Base-by-base conservation (phyloP, 2,797 vertebrate genomes). In the Catharus ustulatus region DNA sequence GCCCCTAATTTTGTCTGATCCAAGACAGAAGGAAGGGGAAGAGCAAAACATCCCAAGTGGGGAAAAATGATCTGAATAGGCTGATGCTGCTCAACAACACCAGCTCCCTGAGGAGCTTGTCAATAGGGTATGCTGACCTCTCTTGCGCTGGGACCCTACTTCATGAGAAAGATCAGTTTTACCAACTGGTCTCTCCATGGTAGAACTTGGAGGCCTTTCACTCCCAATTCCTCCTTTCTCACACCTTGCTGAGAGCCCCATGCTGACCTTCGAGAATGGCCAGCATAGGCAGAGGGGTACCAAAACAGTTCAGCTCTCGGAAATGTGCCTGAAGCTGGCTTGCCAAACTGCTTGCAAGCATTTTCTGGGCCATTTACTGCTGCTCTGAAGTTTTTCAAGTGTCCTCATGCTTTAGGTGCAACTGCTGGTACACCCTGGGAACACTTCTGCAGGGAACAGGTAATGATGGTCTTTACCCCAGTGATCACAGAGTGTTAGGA, bases 401-500 rank as follows among this genome's bases (percentile, higher is more conserved):
- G 40, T 36, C 55, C 27, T 7, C 36, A 34, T 26, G 22, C 52
- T 91, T 89, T 61, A 69, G 66, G 66, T 89, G 58, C 30, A 77
- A 42, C 5, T 18, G 46, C 23, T 1, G 0, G 17, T 66, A 74
- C 5, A 6, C 75, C 48, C 91, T 92, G 87, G 69, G 73, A 93
- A 81, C 51, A 12, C 7, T 84, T 93, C 62, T 89, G 32, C 58
- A 52, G 69, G 48, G 80, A 84, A 11, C 63, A 79, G 85, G 69
- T 94, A 97, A 95, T 95, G 87, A 95, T 8, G 19, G 84, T 73
- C 76, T 86, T 96, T 87, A 92, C 26, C 54, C 55, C 45, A 36
- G n/a, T 90, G 94, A 96, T 94, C 93, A 96, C 58, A 92, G 92
- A 66, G 43, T 84, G 55, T 93, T 64, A 63, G 40, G 36, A 92